Percentiles rank a stretch among this genome's conserved stretches.
Conservation (phyloP, 2,113 vertebrate species). For the Spermophilus dauricus region DNA sequence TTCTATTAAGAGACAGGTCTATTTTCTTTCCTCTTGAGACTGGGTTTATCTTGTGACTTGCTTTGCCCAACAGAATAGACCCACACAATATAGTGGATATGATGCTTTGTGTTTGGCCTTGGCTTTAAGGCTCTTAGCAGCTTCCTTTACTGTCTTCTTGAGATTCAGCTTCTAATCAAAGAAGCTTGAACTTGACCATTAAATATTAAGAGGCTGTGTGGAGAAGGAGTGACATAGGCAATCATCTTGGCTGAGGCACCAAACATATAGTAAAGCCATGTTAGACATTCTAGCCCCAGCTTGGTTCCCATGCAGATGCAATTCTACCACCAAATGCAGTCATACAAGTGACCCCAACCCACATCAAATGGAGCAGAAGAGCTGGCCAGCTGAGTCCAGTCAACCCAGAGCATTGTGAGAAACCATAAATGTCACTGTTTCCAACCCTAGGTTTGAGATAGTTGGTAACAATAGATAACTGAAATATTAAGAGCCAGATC, state of each 20-base stretch:
- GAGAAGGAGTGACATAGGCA: background rate
- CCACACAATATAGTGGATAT: background rate
- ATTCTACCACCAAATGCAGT: background rate
- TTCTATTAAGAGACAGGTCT: background rate
- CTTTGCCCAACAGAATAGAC: background rate
- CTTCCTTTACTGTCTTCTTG: background rate
- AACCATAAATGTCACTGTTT: background rate
- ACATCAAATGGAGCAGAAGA: constrained; percentile 49
- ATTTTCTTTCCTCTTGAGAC: background rate
- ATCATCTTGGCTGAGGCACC: background rate
- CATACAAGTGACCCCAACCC: background rate
- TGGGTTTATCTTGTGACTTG: background rate
- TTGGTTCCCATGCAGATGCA: background rate
- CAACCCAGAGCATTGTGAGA: background rate
- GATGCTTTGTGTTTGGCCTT: background rate
- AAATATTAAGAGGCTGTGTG: background rate
- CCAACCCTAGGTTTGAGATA: background rate
- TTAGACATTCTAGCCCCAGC: background rate
- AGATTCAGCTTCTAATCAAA: constrained; percentile 9
- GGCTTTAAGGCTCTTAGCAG: background rate
- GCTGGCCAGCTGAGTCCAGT: constrained; percentile 7
- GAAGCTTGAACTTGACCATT: background rate
- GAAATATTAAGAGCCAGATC: background rate
- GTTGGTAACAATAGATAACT: background rate
- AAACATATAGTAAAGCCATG: background rate